Base-by-base conservation (phyloP, 1,140 invertebrate species). In the Zaprionus camerounensis region DNA sequence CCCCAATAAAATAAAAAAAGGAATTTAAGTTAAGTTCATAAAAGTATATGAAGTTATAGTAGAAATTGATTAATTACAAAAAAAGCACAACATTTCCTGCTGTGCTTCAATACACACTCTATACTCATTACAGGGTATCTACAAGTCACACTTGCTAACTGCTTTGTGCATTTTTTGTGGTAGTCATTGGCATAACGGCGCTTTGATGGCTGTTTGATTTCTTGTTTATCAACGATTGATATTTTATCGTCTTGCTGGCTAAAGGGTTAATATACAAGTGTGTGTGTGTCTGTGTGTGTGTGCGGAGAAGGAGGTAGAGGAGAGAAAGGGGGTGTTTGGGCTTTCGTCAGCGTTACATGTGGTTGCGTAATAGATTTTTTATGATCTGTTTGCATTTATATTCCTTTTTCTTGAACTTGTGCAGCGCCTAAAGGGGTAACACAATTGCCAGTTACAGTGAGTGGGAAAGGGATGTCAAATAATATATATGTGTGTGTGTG, bases 191-290 rank as follows among this genome's bases (percentile, higher is more conserved):
- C 73, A 79, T 90, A 86, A 88, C 81, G 88, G 61, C 61, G 91
- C 91, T 92, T 92, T 92, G 91, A 92, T 92, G 84, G 91, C 80
- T 91, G 81, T 92, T 92, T 91, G 84, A 81, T 91, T 91, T 82
- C 82, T 79, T 85, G 84, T 88, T 88, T 90, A 81, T 69, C 85
- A 90, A 70, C 84, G 85, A 90, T 91, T 90, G 85, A 90, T 90
- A 90, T 90, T 91, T 91, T 90, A 91, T 91, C 81, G 88, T 81
- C 83, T 81, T 81, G 77, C 71, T 70, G 71, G 59, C 64, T 75
- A 62, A 34, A 5, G 20, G 38, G 20, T 34, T 11, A 34, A n/a
- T 31, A 36, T 31, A 12, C 12, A 12, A 22, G 65, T 24, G 24
- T 64, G 36, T 57, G 31, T 41, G 34, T 63, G 67, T 49, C 56